Base-by-base conservation (phyloP, 2,797 vertebrate species). In the Gymnothorax javanicus region DNA sequence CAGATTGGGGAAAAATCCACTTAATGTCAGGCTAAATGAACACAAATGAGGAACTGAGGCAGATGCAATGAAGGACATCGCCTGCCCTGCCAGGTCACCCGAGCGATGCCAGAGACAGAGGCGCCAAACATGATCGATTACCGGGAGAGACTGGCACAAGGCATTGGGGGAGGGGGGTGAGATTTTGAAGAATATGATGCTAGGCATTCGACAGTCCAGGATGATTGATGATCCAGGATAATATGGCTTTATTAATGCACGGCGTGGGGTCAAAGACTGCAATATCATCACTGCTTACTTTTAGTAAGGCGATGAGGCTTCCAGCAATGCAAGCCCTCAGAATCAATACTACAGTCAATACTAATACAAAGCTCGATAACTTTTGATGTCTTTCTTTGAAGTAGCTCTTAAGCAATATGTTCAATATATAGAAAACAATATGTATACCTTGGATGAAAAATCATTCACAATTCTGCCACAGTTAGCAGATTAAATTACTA, bases 1-100 rank as follows among this genome's bases (percentile, higher is more conserved):
- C 92, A 94, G 93, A 95, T 94, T 92, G 86, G 89, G 89, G 33
- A 83, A 88, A 90, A 89, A 90, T 93, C 89, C 91, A 89, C 90
- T 86, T 92, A 91, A 91, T 87, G 93, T 95, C 94, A 94, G 88
- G 89, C 91, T 89, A 94, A 94, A 96, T 96, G 93, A 96, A 95
- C 95, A 95, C 94, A 96, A 96, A 96, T 94, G 94, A 95, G 92
- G 86, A 93, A 86, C 91, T 89, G 88, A 88, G 91, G 89, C 91
- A 90, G 87, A 84, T 43, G 85, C 56, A 58, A 75, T 87, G 62
- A 85, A 91, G 89, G 90, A 90, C 87, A 83, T n/a, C 50, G 79
- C 56, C 57, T 84, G 57, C 67, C 82, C 69, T 59, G 84, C 59
- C 23, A 58, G 77, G 84, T 43, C 71, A 56, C 62, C 85, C 50